Percentiles rank a stretch among this genome's conserved stretches.
These are phyloP conservation scores for Hestina assimilis DNA, from an alignment of 1,140 invertebrate species.

Conservation along the genomic window DNA sequence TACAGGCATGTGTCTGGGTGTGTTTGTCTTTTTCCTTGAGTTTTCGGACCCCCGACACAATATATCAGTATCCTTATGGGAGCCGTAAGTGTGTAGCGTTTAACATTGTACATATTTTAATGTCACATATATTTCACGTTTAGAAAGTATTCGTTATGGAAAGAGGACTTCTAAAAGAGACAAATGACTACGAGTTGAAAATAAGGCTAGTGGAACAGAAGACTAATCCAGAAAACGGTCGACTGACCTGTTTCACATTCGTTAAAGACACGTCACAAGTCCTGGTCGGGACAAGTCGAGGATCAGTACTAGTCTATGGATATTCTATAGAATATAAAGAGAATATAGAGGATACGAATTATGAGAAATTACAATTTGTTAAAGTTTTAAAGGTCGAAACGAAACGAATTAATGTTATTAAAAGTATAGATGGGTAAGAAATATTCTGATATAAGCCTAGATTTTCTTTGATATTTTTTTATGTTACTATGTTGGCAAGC, in stretches of 20 bases:
- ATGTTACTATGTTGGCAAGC: too few species aligned
- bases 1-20: too few species aligned
- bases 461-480: too few species aligned
- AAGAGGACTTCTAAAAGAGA: slow-evolving; percentile 56
- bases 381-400: slow-evolving; percentile 55
- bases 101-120: neutral
- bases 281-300: slow-evolving; percentile 49
- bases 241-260: slow-evolving; percentile 52
- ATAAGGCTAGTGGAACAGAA: slow-evolving; percentile 38
- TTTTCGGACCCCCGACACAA: too few species aligned
- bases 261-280: slow-evolving; percentile 50
- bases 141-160: slow-evolving; percentile 62
- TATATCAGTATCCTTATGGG: too few species aligned
- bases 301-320: slow-evolving; percentile 52
- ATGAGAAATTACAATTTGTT: slow-evolving; percentile 48
- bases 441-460: neutral
- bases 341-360: slow-evolving; percentile 29
- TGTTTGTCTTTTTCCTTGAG: too few species aligned
- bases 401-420: slow-evolving; percentile 55
- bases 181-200: slow-evolving; percentile 53
- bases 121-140: neutral
- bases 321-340: slow-evolving; percentile 50
- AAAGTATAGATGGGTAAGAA: slow-evolving; percentile 55
- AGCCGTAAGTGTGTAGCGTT: too few species aligned
- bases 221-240: slow-evolving; percentile 43